These are phyloP conservation scores for Bothrops jararaca DNA, from an alignment of 2,113 vertebrate species.

Conservation along the genomic window DNA sequence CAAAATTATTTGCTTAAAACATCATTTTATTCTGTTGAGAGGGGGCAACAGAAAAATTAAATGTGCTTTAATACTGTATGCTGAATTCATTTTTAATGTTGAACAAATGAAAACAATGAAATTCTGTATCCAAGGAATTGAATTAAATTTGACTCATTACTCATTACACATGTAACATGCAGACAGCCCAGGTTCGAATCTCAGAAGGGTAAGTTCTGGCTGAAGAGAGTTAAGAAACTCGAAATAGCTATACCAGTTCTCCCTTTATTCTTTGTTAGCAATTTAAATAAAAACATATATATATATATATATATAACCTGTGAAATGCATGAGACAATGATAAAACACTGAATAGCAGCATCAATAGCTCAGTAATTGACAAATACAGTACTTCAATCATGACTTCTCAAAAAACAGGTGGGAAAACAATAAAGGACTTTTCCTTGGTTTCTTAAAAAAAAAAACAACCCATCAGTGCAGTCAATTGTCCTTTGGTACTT, in stretches of 20 bases:
- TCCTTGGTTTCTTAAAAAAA: not conserved
- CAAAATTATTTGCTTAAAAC: not conserved
- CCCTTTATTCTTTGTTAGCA: no score
- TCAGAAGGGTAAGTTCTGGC: no score
- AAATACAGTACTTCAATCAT: not conserved
- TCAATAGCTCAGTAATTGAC: not conserved
- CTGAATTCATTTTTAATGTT: not conserved
- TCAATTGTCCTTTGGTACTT: not conserved
- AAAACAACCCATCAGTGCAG: not conserved
- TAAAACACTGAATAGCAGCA: not conserved
- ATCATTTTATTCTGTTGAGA: not conserved
- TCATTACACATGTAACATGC: no score
- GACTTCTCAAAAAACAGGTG: not conserved
- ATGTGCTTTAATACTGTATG: not conserved
- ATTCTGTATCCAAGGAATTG: not conserved
- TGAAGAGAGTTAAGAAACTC: no score
- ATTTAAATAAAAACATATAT: no score
- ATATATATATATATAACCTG: not conserved
- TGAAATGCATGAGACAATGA: not conserved
- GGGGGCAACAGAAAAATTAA: not conserved
- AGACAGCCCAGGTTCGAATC: no score
- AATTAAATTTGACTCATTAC: not conserved
- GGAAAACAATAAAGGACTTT: not conserved
- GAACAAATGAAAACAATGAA: no score
- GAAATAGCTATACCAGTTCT: no score